Base-by-base conservation (phyloP, 2,888 invertebrate genomes). In the Theodoxus fluviatilis region DNA sequence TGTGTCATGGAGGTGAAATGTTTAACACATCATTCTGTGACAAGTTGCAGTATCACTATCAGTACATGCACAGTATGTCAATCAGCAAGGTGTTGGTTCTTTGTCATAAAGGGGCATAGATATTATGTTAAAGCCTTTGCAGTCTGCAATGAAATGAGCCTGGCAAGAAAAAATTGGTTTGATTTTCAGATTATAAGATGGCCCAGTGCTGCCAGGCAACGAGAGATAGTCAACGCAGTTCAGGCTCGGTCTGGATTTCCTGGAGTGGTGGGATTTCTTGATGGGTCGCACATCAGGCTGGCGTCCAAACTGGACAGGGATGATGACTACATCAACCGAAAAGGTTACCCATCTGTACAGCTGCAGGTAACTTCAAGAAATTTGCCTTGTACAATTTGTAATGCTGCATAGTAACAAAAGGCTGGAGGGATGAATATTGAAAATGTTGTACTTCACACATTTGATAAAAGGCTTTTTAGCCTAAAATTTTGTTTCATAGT, bases 241-340 rank as follows among this genome's bases (percentile, higher is more conserved):
- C 59, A 59, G 59, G 25, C 18, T 25, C 22, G 18, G 18, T 59
- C 59, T 28, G 59, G 59, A 18, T 59, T 69, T 9, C 49, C 64
- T 25, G 28, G 49, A 43, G 47, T 69, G 25, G 52, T 65, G 3
- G 69, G 47, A 31, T 65, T 49, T 38, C 40, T 69, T 15, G 69
- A 65, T 65, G 65, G 55, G 18, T 43, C 33, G 59, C 70, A 70
- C 52, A 66, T 66, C 31, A 49, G 65, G 55, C 70, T 70, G 15
- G 47, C 70, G 9, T 55, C 70, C 38, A 57, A 65, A 33, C 43
- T 66, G 40, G 64, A 66, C 12, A 66, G 70, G 33, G 70, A 70
- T 33, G 22, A 43, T 40, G 68, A 68, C 47, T 68, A 59, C 61
- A 59, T 59, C 40, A 68, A 68, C 38, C 37, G 68, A 59, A 28